Base-by-base conservation (phyloP, 2,888 invertebrate genomes). In the Drosophila suboccidentalis region DNA sequence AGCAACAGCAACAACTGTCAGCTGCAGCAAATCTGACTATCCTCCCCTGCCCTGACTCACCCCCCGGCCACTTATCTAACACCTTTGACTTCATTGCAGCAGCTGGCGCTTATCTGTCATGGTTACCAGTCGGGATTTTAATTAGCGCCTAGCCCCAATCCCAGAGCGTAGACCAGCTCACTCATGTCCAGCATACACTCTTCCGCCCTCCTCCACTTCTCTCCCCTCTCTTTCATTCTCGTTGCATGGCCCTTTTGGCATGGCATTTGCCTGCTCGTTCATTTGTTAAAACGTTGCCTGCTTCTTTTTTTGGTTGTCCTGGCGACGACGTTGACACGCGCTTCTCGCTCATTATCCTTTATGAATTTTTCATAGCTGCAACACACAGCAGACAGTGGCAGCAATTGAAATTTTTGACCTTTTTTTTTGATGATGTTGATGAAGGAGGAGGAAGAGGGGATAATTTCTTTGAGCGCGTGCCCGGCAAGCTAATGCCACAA, bases 361-460 rank as follows among this genome's bases (percentile, higher is more conserved):
- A 91, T 91, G 90, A 91, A 91, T 91, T 90, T 91, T 91, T 90
- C 85, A 90, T 91, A 85, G 58, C 82, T 89, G 89, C 87, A 67
- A 70, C 63, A 54, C 44, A 51, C 59, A 61, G 54, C 55, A 36
- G 53, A 54, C 54, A 54, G 76, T 62, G 53, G 60, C 50, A 71
- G 74, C 85, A 87, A 85, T 89, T 89, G 88, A 85, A 89, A 80
- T 75, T 72, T 72, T 69, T 61, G 49, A 66, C 77, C 70, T 66
- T 78, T 78, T 76, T 77, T 61, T 62, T 36, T 5, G 26, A 6
- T 26, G 26, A 26, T 26, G 4, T 0, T 15, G 15, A 49, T 46
- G 39, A 53, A 61, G 17, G 32, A 3, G 1, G 34, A 1, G 22
- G 19, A 10, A 39, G 32, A 19, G 41, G 19, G 63, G 62, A 84